Evolutionary conservation across 2,888 invertebrate species (phyloP).

Genomic region (Cecidostiba fungosa): DNA sequence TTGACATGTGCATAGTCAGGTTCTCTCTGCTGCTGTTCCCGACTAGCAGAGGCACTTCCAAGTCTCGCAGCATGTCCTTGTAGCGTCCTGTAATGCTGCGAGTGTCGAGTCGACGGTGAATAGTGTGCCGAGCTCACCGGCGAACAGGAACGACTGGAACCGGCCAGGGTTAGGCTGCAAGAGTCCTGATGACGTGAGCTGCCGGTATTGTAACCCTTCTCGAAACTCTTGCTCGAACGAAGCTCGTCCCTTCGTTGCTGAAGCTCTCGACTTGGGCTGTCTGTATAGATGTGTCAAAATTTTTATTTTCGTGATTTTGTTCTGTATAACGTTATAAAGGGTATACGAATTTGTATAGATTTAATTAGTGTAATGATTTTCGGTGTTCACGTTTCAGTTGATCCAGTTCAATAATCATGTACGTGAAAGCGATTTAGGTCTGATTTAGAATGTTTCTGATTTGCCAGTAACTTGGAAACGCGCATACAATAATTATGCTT

Average conservation of each 20-base stretch:
- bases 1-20: constrained; percentile 81
- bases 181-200: constrained; percentile 13
- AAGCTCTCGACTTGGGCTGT: constrained; percentile 48
- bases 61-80: constrained; percentile 71
- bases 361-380: background rate
- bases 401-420: background rate
- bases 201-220: constrained; percentile 65
- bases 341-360: background rate
- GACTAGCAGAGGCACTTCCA: constrained; percentile 76
- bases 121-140: constrained; percentile 54
- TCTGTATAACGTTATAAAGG: too few relatives aligned
- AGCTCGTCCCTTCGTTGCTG: constrained; percentile 49
- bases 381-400: background rate
- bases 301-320: too few relatives aligned
- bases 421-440: too few relatives aligned
- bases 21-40: constrained; percentile 70
- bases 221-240: constrained; percentile 57
- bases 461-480: background rate
- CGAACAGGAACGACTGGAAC: constrained; percentile 47
- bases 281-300: background rate
- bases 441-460: background rate
- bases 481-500: too few relatives aligned
- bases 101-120: constrained; percentile 73
- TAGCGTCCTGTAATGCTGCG: constrained; percentile 76
- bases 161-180: constrained; percentile 23